A percentile compares a stretch with the other conserved stretches of the same genome.
These are phyloP conservation scores for Rhagoletis pomonella DNA, from an alignment of 1,140 invertebrate genomes.

Conservation along the genomic window DNA sequence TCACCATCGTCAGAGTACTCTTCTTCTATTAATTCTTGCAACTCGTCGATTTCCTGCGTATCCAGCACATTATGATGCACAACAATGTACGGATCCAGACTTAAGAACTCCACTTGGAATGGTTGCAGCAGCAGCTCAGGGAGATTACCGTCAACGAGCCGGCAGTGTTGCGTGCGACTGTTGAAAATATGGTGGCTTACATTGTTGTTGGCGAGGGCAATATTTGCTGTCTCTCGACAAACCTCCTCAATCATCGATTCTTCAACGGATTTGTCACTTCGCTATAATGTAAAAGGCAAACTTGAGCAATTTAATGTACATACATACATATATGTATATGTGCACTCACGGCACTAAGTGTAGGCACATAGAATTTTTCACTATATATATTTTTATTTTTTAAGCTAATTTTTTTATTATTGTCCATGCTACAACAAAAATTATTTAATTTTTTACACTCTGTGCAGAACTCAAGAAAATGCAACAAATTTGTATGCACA, in stretches of 20 bases:
- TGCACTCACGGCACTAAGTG: too few relatives aligned
- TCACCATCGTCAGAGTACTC: neutral
- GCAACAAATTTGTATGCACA: too few relatives aligned
- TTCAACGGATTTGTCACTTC: conserved; percentile 59
- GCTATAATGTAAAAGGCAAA: conserved; percentile 9
- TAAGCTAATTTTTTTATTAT: too few relatives aligned
- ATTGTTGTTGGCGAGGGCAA: conserved; percentile 52
- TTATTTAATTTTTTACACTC: too few relatives aligned
- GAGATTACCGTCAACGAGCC: conserved; percentile 71
- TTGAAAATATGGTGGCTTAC: conserved; percentile 27
- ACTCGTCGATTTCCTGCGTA: conserved; percentile 89
- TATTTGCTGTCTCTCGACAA: conserved; percentile 61
- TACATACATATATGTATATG: neutral
- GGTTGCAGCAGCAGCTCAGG: conserved; percentile 88
- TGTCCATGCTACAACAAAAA: too few relatives aligned
- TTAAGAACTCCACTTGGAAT: conserved; percentile 89
- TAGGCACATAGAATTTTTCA: too few relatives aligned
- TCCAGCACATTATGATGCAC: conserved; percentile 92
- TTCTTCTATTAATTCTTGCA: conserved; percentile 78
- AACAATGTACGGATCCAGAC: conserved; percentile 87
- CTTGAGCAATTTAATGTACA: neutral
- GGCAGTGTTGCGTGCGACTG: conserved; percentile 54
- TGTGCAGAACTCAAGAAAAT: too few relatives aligned
- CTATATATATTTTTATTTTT: too few relatives aligned
- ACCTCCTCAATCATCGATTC: conserved; percentile 65